Base-by-base conservation (phyloP, 1,140 invertebrate genomes). In the Drosophila teissieri region DNA sequence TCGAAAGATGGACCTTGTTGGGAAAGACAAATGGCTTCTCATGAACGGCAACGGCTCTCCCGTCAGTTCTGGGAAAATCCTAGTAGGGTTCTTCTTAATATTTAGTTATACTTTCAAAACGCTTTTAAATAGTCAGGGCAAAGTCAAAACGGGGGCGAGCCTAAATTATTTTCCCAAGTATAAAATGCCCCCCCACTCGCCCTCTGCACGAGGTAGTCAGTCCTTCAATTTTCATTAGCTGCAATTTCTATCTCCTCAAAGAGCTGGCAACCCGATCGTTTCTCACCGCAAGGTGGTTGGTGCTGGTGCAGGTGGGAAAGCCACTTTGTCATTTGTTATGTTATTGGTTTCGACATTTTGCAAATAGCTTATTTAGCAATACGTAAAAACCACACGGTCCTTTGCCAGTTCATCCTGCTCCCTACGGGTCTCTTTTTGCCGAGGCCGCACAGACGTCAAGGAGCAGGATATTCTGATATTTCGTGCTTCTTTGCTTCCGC, bases 291-390 rank as follows among this genome's bases (percentile, higher is more conserved):
- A 62, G 68, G 42, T 74, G 14, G 49, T 46, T 65, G 34, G 39
- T 53, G 15, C n/a, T 39, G 44, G 14, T 51, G 39, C 27, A 34
- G 45, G 52, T 64, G 54, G 56, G 46, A 55, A 42, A 80, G 78
- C 61, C 62, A 60, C 68, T 78, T 73, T 80, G 73, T 80, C 85
- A 84, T 89, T 88, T 88, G 84, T 88, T 88, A 81, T 88, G 82
- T 90, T 90, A 90, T 90, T 90, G 86, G 86, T 77, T 90, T 80
- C 81, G 81, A 90, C 86, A 90, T 90, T 90, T 90, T 90, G 82
- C 86, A 90, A 90, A 90, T 90, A 90, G 86, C 86, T 90, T 90
- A 90, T 83, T 90, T 80, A 90, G 82, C 76, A 90, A 79, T 86
- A 86, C 86, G 86, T 90, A 77, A 90, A 90, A 90, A 83, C 76